Evolutionary conservation across 2,888 invertebrate genomes (phyloP), one percentile per base, ranked within the genome.

Genomic region (Clivina fossor): DNA sequence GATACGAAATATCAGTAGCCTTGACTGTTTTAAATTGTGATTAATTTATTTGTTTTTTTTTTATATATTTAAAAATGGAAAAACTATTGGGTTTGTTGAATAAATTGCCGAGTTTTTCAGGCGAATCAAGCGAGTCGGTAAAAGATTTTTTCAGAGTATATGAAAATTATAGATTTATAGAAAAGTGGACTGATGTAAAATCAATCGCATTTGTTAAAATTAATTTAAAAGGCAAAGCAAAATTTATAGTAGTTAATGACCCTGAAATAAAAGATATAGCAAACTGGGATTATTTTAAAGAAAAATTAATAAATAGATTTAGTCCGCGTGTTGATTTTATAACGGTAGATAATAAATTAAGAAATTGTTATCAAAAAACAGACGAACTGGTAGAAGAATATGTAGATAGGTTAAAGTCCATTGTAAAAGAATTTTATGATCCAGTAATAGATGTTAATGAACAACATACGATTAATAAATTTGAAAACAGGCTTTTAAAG

Each of bases 141-240:
- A 19, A 24, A 8, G 43, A 43, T 22, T 22, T 43, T 16, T 16
- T 43, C 16, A 11, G 22, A 43, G 7, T 11, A 7, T 43, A 22
- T 22, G 43, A 43, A 22, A 16, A 43, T 22, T 13, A 16, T 43
- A 43, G 43, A 11, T 13, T 4, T 22, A 19, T 22, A 13, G 43
- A 11, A 22, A 43, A 43, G 22, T 43, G 43, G 43, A 11, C 20
- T 8, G 43, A 13, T 24, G 11, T 22, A 7, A 22, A 11, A 43
- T 16, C 43, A 13, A 43, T 43, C n/a, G n/a, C n/a, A n/a, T n/a
- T n/a, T n/a, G n/a, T n/a, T n/a, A n/a, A n/a, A n/a, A 30, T 30
- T 28, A 24, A 30, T 26, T 30, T 46, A 13, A 46, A 46, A 46
- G 30, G 30, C 4, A 16, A 30, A 28, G 30, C 46, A 5, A 46